Evolutionary conservation across 1,140 invertebrate genomes (phyloP), one percentile per base, ranked within the genome.

Genomic region (Charaxes varanes): DNA sequence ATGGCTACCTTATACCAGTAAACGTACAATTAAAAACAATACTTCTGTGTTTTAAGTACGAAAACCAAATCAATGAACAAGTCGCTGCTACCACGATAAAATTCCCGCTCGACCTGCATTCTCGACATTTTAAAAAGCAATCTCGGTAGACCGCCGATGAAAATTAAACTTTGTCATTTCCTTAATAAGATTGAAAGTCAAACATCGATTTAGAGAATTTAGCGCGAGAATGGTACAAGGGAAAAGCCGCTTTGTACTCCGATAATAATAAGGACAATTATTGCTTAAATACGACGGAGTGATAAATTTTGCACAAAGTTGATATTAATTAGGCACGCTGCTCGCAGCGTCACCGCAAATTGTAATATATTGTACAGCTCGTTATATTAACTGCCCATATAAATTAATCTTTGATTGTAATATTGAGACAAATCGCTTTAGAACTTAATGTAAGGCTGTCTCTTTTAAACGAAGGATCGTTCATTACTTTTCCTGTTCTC

Each of bases 281-380:
- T 46, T 14, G 24, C 27, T 13, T 26, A 34, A 28, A 24, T 13
- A 4, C 13, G 11, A 2, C n/a, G 3, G 3, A 27, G 35, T 40
- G 30, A 46, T 46, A 46, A 46, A 46, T 46, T 46, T 40, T 27
- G 13, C 35, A 28, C 36, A 33, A 46, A 72, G 63, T 65, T 72
- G 59, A 62, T 72, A 72, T 72, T 72, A 70, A 70, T 73, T 73
- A 73, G 61, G 41, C 19, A 46, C 57, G 41, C 45, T 32, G 53
- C 47, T 46, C 51, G 37, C 45, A 49, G 55, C 64, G 48, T 62
- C 53, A 49, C 62, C 63, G 45, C 63, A 67, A 73, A 68, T 73
- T 73, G 52, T 62, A 65, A 68, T 70, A 65, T 63, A 66, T 69
- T 54, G 54, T 52, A 41, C 48, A 34, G 44, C 48, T 48, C 54